phyloP scores from a whole-genome alignment of 2,797 vertebrate species.

The Xenentodon cancila region DNA sequence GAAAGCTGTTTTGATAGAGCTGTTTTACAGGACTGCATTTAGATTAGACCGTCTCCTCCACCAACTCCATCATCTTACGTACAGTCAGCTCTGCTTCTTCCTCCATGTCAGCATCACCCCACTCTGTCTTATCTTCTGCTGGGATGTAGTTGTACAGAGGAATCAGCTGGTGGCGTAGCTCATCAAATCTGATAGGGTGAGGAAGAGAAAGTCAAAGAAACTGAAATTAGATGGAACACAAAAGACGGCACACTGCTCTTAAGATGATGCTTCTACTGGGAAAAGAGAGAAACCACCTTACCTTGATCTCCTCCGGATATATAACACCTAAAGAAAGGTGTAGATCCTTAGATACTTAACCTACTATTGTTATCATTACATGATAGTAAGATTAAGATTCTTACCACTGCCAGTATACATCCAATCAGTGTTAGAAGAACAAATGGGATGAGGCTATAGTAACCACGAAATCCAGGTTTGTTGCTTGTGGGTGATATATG shows the following conservation, averaged over 20 bases:
- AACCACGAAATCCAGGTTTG: conserved; percentile 22
- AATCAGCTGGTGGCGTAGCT: conserved; percentile 66
- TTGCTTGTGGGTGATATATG: conserved; percentile 9
- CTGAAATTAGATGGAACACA: background rate
- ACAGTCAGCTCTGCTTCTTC: conserved; percentile 51
- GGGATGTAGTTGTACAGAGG: conserved; percentile 71
- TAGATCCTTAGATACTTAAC: background rate
- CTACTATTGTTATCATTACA: background rate
- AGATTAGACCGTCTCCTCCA: too few relatives aligned
- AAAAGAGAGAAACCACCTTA: conserved; percentile 15
- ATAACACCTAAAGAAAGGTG: conserved; percentile 51
- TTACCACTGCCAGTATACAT: conserved; percentile 61
- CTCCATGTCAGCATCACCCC: conserved; percentile 6
- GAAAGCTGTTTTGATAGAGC: background rate
- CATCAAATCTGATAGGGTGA: conserved; percentile 46
- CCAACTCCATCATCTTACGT: conserved; percentile 3
- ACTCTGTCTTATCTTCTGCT: conserved; percentile 43
- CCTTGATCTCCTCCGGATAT: conserved; percentile 54
- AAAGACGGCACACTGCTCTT: background rate
- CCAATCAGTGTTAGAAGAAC: conserved; percentile 33
- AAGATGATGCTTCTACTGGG: conserved; percentile 6
- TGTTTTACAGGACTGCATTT: background rate
- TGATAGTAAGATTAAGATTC: background rate
- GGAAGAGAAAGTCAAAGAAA: background rate
- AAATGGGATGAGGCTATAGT: conserved; percentile 41